phyloP scores from a whole-genome alignment of 2,888 invertebrate species.

The Eupithecia tripunctaria region DNA sequence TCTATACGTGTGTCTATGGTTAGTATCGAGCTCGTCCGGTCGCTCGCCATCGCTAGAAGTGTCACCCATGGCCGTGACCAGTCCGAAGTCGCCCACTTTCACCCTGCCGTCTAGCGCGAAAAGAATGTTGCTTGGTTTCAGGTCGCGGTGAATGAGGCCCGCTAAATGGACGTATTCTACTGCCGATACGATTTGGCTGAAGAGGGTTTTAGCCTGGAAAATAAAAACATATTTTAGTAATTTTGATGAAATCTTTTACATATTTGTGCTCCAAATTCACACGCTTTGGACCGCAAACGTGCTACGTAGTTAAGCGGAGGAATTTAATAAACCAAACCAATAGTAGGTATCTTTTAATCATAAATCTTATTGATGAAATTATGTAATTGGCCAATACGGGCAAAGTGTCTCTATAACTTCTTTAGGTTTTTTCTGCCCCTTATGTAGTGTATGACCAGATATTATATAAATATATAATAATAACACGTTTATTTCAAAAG shows the following conservation, averaged over 20 bases:
- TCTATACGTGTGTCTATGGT: slow-evolving; percentile 85
- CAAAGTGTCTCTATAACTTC: too few relatives aligned
- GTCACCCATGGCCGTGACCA: slow-evolving; percentile 93
- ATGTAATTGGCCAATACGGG: too few relatives aligned
- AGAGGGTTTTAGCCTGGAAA: slow-evolving; percentile 86
- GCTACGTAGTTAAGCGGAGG: neutral
- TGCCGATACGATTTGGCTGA: slow-evolving; percentile 96
- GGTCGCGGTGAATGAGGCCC: slow-evolving; percentile 97
- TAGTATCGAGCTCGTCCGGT: slow-evolving; percentile 53
- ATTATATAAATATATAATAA: too few relatives aligned
- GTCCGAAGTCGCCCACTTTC: slow-evolving; percentile 99
- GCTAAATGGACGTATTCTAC: slow-evolving; percentile 97
- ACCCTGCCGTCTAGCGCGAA: slow-evolving; percentile 94
- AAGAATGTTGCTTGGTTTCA: slow-evolving; percentile 92
- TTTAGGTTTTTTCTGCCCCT: too few relatives aligned
- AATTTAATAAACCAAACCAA: neutral
- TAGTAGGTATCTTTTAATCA: too few relatives aligned
- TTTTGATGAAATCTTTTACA: neutral
- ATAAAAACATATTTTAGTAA: neutral
- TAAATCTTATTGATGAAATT: neutral
- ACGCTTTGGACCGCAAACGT: neutral
- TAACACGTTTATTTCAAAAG: too few relatives aligned
- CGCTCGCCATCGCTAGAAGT: slow-evolving; percentile 61
- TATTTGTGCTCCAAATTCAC: neutral
- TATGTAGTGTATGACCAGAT: too few relatives aligned